phyloP scores from a whole-genome alignment of 92 coral and sea anemone genomes.

The Bergia sp. region DNA sequence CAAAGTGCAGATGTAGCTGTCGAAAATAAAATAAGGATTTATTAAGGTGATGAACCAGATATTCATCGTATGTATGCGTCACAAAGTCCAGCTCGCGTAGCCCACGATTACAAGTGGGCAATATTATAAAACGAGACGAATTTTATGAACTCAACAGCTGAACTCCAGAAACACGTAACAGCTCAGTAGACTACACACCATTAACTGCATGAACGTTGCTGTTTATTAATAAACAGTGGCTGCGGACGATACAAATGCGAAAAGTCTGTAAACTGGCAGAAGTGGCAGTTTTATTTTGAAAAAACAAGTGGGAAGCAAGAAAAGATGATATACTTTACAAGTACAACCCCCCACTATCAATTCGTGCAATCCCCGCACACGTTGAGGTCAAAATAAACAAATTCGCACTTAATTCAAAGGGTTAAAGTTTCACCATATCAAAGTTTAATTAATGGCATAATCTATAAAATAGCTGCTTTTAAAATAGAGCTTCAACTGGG shows the following conservation, averaged over 20 bases:
- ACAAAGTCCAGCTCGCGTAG: not conserved
- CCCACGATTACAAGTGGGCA: not conserved
- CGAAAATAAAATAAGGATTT: not conserved
- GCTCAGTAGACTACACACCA: constrained; percentile 27
- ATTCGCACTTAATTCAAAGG: constrained; percentile 71
- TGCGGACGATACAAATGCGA: constrained; percentile 1
- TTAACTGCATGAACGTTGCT: constrained; percentile 9
- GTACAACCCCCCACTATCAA: constrained; percentile 40
- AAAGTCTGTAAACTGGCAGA: not conserved
- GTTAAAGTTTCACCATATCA: constrained; percentile 57
- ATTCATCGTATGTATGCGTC: not conserved
- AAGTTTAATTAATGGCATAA: constrained; percentile 48
- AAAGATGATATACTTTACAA: not conserved
- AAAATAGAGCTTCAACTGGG: not conserved
- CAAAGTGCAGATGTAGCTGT: constrained; percentile 90
- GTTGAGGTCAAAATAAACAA: constrained; percentile 70
- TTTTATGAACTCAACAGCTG: constrained; percentile 18
- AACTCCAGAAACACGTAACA: not conserved
- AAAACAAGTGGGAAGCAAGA: not conserved
- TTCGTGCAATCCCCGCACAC: constrained; percentile 39
- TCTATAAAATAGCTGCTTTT: constrained; percentile 35
- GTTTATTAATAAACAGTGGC: constrained; percentile 2
- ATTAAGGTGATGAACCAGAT: not conserved
- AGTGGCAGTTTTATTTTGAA: not conserved
- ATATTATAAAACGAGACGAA: not conserved